Conservation (phyloP, 1,140 invertebrate genomes). For the Linepithema humile region DNA sequence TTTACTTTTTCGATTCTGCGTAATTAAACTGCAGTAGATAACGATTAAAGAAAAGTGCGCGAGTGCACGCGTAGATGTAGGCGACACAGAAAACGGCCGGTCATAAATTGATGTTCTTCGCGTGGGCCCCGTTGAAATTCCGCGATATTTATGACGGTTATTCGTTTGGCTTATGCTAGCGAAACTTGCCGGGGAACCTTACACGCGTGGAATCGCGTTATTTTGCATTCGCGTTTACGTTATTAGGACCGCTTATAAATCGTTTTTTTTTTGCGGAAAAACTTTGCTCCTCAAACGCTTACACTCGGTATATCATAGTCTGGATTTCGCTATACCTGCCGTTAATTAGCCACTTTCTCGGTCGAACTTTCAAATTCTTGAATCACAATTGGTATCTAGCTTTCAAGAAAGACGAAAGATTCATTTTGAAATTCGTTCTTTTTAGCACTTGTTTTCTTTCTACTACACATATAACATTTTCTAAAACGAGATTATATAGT, state of each 20-base stretch:
- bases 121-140: conserved; percentile 51
- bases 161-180: conserved; percentile 66
- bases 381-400: conserved; percentile 28
- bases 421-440: background rate
- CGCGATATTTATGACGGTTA: conserved; percentile 71
- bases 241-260: conserved; percentile 72
- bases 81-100: conserved; percentile 41
- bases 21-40: conserved; percentile 41
- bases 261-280: conserved; percentile 53
- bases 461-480: background rate
- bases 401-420: background rate
- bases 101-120: conserved; percentile 66
- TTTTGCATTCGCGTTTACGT: conserved; percentile 64
- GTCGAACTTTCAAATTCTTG: conserved; percentile 50
- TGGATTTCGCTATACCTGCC: conserved; percentile 14
- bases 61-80: conserved; percentile 14
- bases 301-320: conserved; percentile 23
- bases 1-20: conserved; percentile 37
- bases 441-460: background rate
- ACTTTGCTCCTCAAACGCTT: conserved; percentile 30
- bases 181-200: conserved; percentile 51
- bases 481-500: background rate
- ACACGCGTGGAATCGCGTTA: conserved; percentile 36
- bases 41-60: conserved; percentile 51
- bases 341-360: conserved; percentile 64